phyloP scores from a whole-genome alignment of 1,140 invertebrate genomes.

The Diorhabda carinulata region DNA sequence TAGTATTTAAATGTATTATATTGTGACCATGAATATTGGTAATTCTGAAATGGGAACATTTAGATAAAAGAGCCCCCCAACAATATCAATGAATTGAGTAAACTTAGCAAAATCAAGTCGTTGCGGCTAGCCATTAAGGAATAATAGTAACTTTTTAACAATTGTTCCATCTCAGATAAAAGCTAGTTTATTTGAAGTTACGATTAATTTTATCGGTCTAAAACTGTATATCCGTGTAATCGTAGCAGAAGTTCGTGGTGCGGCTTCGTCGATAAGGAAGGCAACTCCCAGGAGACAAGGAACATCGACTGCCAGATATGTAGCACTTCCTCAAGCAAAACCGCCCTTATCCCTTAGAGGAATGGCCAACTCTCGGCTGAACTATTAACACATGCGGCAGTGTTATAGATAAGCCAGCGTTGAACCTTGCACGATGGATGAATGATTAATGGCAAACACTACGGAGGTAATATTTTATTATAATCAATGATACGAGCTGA shows the following conservation, averaged over 20 bases:
- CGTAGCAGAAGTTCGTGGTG: conserved; percentile 41
- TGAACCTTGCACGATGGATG: conserved; percentile 10
- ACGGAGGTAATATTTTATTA: conserved; percentile 31
- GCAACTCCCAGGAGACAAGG: conserved; percentile 36
- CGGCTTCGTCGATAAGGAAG: conserved; percentile 39
- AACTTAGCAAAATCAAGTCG: too few relatives aligned
- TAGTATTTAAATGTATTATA: too few relatives aligned
- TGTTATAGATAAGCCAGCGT: conserved; percentile 35
- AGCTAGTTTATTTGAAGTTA: not conserved
- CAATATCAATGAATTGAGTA: too few relatives aligned
- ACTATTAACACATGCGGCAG: conserved; percentile 40
- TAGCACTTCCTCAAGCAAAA: conserved; percentile 41
- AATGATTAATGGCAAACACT: conserved; percentile 35
- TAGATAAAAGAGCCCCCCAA: too few relatives aligned
- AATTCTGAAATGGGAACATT: too few relatives aligned
- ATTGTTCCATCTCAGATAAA: too few relatives aligned
- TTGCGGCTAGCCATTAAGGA: too few relatives aligned
- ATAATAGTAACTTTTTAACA: too few relatives aligned
- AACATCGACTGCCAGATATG: conserved; percentile 41
- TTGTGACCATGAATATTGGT: too few relatives aligned
- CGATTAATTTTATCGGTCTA: conserved; percentile 5
- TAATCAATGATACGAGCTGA: conserved; percentile 29
- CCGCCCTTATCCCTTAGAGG: conserved; percentile 33
- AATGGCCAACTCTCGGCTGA: conserved; percentile 33
- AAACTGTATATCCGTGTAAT: conserved; percentile 43